Conservation (phyloP, 1,140 invertebrate genomes). For the Pseudachorutes palmiensis region DNA sequence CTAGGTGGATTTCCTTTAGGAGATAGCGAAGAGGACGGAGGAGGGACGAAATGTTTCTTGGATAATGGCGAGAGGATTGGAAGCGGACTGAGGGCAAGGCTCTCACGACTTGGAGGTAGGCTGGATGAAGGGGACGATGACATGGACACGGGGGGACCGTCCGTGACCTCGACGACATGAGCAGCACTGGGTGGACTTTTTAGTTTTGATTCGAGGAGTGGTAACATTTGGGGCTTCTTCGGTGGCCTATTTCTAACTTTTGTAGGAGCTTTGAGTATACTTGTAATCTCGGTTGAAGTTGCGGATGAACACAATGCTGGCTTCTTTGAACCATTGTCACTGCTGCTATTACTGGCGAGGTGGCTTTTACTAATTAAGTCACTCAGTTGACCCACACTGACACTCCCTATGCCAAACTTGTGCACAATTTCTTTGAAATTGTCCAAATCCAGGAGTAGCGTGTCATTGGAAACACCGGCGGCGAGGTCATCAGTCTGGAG, state of each 20-base stretch:
- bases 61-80: background rate
- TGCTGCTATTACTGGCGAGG: background rate
- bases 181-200: background rate
- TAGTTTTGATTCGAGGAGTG: background rate
- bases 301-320: conserved; percentile 2
- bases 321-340: background rate
- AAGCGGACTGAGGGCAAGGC: background rate
- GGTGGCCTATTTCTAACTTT: background rate
- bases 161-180: background rate
- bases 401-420: background rate
- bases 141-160: background rate
- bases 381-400: background rate
- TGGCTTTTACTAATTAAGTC: background rate
- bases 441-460: background rate
- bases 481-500: background rate
- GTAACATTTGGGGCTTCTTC: conserved; percentile 1
- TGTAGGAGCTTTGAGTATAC: background rate
- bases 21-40: conserved; percentile 3
- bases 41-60: background rate
- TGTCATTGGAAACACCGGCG: background rate
- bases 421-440: background rate
- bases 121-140: background rate
- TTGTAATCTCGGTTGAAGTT: background rate
- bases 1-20: background rate
- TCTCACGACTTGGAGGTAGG: background rate